These are phyloP conservation scores for Ceyx margarethae DNA, from an alignment of 2,113 vertebrate genomes.

Conservation along the genomic window DNA sequence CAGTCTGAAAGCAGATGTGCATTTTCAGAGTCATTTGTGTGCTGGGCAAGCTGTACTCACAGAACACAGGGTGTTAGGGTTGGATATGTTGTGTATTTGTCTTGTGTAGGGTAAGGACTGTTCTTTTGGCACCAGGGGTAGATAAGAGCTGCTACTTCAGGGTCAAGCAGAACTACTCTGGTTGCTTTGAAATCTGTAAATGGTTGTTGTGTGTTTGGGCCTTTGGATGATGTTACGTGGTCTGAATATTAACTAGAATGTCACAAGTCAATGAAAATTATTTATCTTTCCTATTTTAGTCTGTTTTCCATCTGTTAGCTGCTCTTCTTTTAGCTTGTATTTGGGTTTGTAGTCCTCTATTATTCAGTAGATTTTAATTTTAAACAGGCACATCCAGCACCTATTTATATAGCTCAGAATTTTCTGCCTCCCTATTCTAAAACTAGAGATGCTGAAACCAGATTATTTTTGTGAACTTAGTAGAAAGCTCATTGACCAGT, in stretches of 20 bases:
- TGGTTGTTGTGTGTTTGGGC: not conserved
- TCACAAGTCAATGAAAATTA: not conserved
- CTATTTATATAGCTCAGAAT: not conserved
- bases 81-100: not conserved
- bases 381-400: not conserved
- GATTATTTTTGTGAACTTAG: not conserved
- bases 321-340: not conserved
- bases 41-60: not conserved
- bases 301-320: not conserved
- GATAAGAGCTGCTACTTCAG: not conserved
- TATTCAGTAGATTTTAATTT: not conserved
- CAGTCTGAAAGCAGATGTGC: not conserved
- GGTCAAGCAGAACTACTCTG: not conserved
- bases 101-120: not conserved
- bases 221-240: not conserved
- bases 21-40: not conserved
- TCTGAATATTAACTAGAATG: not conserved
- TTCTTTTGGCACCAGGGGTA: not conserved
- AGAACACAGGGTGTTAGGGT: too few relatives aligned
- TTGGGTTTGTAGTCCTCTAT: not conserved
- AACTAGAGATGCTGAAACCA: not conserved
- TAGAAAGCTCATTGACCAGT: not conserved
- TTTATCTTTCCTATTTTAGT: not conserved
- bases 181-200: not conserved
- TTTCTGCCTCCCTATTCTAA: not conserved